Evolutionary conservation across 2,888 invertebrate species (phyloP).

Genomic region (Limnephilus marmoratus): DNA sequence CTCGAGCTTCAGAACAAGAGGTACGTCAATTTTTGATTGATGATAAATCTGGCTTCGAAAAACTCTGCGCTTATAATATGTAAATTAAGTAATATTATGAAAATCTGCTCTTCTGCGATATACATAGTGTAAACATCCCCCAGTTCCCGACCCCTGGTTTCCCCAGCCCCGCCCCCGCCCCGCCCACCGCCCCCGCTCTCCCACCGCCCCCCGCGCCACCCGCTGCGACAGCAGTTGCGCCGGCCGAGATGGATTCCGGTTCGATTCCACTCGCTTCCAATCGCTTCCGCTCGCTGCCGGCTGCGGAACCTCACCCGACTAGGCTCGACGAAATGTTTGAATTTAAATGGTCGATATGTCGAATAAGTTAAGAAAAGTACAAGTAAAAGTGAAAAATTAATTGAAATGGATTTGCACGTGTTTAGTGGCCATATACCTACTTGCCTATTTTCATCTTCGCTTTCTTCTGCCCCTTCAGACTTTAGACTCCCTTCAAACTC

Average conservation of each 20-base stretch:
- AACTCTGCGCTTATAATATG: too few relatives aligned
- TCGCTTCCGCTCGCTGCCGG: background rate
- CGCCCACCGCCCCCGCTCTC: conserved; percentile 7
- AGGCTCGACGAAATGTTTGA: background rate
- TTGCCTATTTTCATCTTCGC: too few relatives aligned
- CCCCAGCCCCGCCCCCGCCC: conserved; percentile 10
- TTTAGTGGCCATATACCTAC: too few relatives aligned
- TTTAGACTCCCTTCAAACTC: too few relatives aligned
- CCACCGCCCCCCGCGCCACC: background rate
- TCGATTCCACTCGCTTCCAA: background rate
- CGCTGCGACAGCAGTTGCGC: background rate
- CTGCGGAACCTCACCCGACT: background rate
- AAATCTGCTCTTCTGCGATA: too few relatives aligned
- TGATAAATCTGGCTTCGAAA: too few relatives aligned
- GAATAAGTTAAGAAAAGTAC: background rate
- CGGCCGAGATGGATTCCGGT: background rate
- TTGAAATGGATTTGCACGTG: too few relatives aligned
- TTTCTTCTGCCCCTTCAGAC: too few relatives aligned
- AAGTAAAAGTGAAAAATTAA: too few relatives aligned
- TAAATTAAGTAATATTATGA: too few relatives aligned
- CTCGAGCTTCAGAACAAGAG: too few relatives aligned
- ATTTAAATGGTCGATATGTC: background rate
- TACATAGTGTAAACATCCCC: background rate
- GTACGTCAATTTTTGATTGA: too few relatives aligned
- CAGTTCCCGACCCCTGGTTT: background rate